Evolutionary conservation across 2,888 invertebrate genomes (phyloP).

Genomic region (Polylopha cassiicola): DNA sequence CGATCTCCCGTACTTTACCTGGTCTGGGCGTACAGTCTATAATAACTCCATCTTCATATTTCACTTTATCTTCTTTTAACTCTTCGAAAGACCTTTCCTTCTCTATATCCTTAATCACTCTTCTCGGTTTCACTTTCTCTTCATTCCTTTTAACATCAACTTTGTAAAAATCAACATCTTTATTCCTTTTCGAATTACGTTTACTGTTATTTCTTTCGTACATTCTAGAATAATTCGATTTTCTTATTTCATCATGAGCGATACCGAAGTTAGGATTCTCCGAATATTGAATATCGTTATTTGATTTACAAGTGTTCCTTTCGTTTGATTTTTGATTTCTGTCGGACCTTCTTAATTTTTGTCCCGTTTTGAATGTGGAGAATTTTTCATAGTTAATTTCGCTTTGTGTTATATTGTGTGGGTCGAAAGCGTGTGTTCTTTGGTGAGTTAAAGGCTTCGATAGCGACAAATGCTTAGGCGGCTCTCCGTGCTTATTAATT

Average conservation of each 20-base stretch:
- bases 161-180: slow-evolving; percentile 29
- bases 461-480: slow-evolving; percentile 72
- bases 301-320: slow-evolving; percentile 49
- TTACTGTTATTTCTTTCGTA: slow-evolving; percentile 53
- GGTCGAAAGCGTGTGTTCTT: slow-evolving; percentile 67
- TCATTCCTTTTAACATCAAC: slow-evolving; percentile 37
- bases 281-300: slow-evolving; percentile 64
- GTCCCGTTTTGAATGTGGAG: slow-evolving; percentile 53
- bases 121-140: slow-evolving; percentile 22
- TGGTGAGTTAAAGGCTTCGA: slow-evolving; percentile 73
- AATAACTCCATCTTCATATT: slow-evolving; percentile 4
- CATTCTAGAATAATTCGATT: slow-evolving; percentile 47
- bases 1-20: slow-evolving; percentile 68
- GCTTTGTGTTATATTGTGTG: slow-evolving; percentile 46
- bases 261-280: slow-evolving; percentile 60
- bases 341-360: slow-evolving; percentile 52
- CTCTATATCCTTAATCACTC: slow-evolving; percentile 11
- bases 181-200: slow-evolving; percentile 31
- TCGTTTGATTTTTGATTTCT: slow-evolving; percentile 42
- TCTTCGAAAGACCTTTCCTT: slow-evolving; percentile 24
- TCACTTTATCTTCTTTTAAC: slow-evolving; percentile 18
- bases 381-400: slow-evolving; percentile 62
- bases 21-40: slow-evolving; percentile 51
- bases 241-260: slow-evolving; percentile 36
- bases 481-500: slow-evolving; percentile 73